Percentiles rank a stretch among this genome's conserved stretches.
Conservation (phyloP, 2,797 vertebrate genomes). For the Cuniculus paca region DNA sequence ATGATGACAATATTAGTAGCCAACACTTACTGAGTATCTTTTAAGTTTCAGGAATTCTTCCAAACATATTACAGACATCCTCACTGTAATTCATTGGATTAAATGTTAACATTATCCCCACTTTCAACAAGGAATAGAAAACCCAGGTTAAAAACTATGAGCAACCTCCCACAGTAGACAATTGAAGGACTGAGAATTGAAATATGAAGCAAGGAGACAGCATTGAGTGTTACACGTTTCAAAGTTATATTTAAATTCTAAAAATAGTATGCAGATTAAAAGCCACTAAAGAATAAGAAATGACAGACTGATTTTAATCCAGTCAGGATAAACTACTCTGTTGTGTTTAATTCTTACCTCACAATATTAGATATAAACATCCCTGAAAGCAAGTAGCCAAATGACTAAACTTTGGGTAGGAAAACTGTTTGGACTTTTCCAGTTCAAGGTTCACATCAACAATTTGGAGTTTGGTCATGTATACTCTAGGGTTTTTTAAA, state of each 20-base stretch:
- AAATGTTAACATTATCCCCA: conserved; percentile 14
- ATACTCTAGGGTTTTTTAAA: neutral
- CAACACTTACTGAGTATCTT: neutral
- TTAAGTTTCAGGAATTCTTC: conserved; percentile 21
- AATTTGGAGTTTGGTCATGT: neutral
- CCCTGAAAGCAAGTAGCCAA: neutral
- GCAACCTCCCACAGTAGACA: neutral
- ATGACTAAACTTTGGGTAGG: neutral
- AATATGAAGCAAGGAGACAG: neutral
- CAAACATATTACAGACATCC: neutral
- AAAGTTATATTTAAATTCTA: conserved; percentile 34
- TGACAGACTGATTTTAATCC: conserved; percentile 9
- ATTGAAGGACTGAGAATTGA: neutral
- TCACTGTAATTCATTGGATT: neutral
- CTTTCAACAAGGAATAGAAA: neutral
- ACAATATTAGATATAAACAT: neutral
- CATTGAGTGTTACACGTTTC: neutral
- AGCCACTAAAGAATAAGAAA: conserved; percentile 1
- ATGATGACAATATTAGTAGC: neutral
- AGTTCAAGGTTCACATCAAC: neutral
- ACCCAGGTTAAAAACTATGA: neutral
- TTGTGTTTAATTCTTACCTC: conserved; percentile 56
- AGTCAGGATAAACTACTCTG: neutral
- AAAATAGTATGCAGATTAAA: neutral
- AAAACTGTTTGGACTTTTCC: neutral